Conservation (phyloP, 2,888 invertebrate genomes). For the Pegoplata infirma region DNA sequence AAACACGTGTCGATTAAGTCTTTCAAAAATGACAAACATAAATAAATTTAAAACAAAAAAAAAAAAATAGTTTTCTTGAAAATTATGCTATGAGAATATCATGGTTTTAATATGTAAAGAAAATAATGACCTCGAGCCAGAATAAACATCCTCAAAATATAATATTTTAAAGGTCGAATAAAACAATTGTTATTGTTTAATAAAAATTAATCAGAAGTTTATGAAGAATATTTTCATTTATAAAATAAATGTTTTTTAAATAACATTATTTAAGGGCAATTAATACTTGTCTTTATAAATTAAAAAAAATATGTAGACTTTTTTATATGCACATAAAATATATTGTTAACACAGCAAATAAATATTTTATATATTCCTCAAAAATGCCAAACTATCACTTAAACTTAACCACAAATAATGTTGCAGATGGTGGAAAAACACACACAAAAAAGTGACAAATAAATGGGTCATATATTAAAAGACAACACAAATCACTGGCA, state of each 20-base stretch:
- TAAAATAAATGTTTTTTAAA: slow-evolving; percentile 1
- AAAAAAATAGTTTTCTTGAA: no score
- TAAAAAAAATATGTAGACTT: not conserved
- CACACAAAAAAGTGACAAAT: not conserved
- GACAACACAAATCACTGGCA: slow-evolving; percentile 35
- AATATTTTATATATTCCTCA: not conserved
- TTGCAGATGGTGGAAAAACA: slow-evolving; percentile 10
- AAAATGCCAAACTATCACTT: slow-evolving; percentile 17
- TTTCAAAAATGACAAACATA: no score
- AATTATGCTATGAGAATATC: no score
- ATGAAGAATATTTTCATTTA: not conserved
- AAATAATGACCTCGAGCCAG: no score
- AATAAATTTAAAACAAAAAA: no score
- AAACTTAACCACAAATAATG: slow-evolving; percentile 10
- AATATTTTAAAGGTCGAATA: no score
- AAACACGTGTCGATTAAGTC: no score
- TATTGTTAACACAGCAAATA: not conserved
- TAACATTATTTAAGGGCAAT: slow-evolving; percentile 27
- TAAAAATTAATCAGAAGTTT: no score
- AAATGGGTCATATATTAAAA: slow-evolving; percentile 35
- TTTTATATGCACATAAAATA: not conserved
- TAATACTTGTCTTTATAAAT: slow-evolving; percentile 42
- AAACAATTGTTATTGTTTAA: no score
- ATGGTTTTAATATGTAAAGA: no score
- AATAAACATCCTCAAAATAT: no score